Evolutionary conservation across 2,113 vertebrate genomes (phyloP).

Genomic region (Lontra canadensis): DNA sequence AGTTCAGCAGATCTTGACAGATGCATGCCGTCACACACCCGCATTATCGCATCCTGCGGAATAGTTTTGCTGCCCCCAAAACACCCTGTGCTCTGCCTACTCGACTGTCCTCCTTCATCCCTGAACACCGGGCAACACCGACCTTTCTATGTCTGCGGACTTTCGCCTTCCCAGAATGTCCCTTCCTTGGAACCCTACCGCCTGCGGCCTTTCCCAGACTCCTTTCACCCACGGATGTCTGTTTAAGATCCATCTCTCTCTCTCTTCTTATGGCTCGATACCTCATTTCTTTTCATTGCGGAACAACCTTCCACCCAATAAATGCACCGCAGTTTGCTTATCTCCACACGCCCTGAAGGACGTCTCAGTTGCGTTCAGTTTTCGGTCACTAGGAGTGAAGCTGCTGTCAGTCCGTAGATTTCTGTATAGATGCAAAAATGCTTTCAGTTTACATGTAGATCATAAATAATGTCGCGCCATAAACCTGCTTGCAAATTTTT

Average conservation of each 20-base stretch:
- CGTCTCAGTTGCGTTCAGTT: not conserved
- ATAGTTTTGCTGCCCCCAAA: not conserved
- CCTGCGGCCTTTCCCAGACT: not conserved
- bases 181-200: not conserved
- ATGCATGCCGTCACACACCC: not conserved
- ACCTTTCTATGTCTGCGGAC: not conserved
- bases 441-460: not conserved
- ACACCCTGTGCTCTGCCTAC: accelerated
- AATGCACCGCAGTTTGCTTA: not conserved
- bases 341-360: not conserved
- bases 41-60: not conserved
- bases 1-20: not conserved
- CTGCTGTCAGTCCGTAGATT: not conserved
- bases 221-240: not conserved
- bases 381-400: not conserved
- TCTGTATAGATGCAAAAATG: not conserved
- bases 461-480: not conserved
- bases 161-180: not conserved
- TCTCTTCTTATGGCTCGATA: not conserved
- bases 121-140: not conserved
- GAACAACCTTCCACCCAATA: not conserved
- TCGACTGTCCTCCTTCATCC: not conserved
- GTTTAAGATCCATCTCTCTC: not conserved
- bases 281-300: not conserved
- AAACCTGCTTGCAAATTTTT: not conserved